A percentile compares a stretch with the other conserved stretches of the same genome.
phyloP scores from a whole-genome alignment of 1,140 invertebrate species.

The Vanessa tameamea region DNA sequence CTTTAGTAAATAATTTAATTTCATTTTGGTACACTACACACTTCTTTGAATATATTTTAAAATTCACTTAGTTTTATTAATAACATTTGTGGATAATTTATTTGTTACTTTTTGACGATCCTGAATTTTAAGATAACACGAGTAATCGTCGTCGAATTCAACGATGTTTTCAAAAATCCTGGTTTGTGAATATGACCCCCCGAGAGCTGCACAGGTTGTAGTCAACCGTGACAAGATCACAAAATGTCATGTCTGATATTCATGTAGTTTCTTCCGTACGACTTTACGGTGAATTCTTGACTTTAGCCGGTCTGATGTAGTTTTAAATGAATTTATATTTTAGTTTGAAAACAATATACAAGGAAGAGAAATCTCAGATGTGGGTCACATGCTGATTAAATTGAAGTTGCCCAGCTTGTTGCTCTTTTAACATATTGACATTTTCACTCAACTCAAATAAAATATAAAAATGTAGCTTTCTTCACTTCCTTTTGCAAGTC shows the following conservation, averaged over 20 bases:
- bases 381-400: constrained; percentile 83
- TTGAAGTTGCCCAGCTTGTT: constrained; percentile 51
- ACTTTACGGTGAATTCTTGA: constrained; percentile 14
- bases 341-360: constrained; percentile 52
- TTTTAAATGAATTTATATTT: constrained; percentile 40
- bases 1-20: constrained; percentile 35
- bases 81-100: constrained; percentile 3
- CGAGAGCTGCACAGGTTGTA: constrained; percentile 56
- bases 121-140: background rate
- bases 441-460: constrained; percentile 9
- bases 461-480: constrained; percentile 9
- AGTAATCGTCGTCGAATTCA: constrained; percentile 7
- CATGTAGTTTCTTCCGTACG: constrained; percentile 23
- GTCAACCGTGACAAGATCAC: constrained; percentile 66
- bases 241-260: constrained; percentile 49
- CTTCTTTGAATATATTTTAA: constrained; percentile 15
- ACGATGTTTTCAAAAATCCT: constrained; percentile 23
- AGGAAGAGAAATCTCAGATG: constrained; percentile 81
- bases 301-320: constrained; percentile 24
- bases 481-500: constrained; percentile 17
- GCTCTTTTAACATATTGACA: constrained; percentile 6
- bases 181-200: constrained; percentile 27
- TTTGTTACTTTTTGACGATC: background rate
- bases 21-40: constrained; percentile 37
- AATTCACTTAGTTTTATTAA: constrained; percentile 1